A percentile compares a stretch with the other conserved stretches of the same genome.
Conservation (phyloP, 1,140 invertebrate genomes). For the Lordiphosa stackelbergi region DNA sequence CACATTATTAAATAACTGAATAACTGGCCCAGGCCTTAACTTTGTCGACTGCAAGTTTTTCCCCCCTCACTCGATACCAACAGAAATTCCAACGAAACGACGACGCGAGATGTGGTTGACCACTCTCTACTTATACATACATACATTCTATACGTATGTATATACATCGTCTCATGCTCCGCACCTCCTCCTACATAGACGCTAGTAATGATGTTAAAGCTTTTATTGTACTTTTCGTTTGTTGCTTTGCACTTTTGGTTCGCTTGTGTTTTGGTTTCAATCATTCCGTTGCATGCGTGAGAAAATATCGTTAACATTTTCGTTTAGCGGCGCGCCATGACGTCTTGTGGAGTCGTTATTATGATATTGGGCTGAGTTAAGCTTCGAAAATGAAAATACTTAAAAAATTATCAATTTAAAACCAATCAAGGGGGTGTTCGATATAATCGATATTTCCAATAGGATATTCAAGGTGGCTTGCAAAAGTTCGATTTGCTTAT, state of each 20-base stretch:
- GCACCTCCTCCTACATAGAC: neutral
- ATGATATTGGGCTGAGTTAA: too few relatives aligned
- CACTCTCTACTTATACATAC: conserved; percentile 7
- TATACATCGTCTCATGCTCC: neutral
- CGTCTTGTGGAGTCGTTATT: too few relatives aligned
- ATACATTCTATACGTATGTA: too few relatives aligned
- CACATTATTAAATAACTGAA: conserved; percentile 17
- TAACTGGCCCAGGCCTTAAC: conserved; percentile 6
- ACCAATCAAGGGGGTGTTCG: too few relatives aligned
- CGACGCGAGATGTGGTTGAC: conserved; percentile 13
- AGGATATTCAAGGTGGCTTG: too few relatives aligned
- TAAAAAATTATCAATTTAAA: too few relatives aligned
- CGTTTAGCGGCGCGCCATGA: conserved; percentile 7
- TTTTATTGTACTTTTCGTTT: conserved; percentile 11
- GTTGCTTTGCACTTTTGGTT: conserved; percentile 15
- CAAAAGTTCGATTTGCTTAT: too few relatives aligned
- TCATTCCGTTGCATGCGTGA: conserved; percentile 34
- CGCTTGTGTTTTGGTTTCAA: conserved; percentile 15
- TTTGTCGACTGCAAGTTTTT: neutral
- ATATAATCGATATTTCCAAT: too few relatives aligned
- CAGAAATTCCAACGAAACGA: conserved; percentile 22
- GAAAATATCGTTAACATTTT: conserved; percentile 38
- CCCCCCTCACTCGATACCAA: neutral
- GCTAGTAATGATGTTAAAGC: conserved; percentile 1
- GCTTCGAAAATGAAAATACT: too few relatives aligned